A percentile compares a stretch with the other conserved stretches of the same genome.
phyloP scores from a whole-genome alignment of 2,113 vertebrate genomes.

The Eublepharis macularius region DNA sequence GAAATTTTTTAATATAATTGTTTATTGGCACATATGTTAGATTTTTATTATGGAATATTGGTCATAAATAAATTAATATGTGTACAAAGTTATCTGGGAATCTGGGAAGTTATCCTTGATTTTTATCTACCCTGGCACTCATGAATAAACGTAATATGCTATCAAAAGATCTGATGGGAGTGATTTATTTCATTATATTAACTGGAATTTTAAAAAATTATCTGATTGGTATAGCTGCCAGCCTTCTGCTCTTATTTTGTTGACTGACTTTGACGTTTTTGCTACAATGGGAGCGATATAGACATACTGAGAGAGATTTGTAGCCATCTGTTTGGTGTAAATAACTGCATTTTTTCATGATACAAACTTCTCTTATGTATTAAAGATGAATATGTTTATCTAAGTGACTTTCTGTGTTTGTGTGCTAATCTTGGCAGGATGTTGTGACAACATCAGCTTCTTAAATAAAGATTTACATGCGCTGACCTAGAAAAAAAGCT shows the following conservation, averaged over 20 bases:
- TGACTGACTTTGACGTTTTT: constrained; percentile 50
- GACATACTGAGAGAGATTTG: constrained; percentile 37
- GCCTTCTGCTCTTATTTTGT: constrained; percentile 43
- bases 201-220: constrained; percentile 55
- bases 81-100: not conserved
- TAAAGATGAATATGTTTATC: not conserved
- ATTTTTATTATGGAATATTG: not conserved
- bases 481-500: not conserved
- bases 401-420: not conserved
- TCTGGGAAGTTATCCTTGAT: too few species aligned
- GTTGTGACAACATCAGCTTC: not conserved
- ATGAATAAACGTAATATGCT: not conserved
- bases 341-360: constrained; percentile 3
- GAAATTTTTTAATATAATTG: not conserved
- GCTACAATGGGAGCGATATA: constrained; percentile 54
- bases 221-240: constrained; percentile 58
- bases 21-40: not conserved
- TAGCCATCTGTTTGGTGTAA: constrained; percentile 38
- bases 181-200: not conserved
- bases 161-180: not conserved
- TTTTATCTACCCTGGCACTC: too few species aligned
- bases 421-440: not conserved
- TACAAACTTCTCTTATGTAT: not conserved
- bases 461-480: too few species aligned
- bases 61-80: too few species aligned